These are phyloP conservation scores for Azorinus chamasolen DNA, from an alignment of 2,888 invertebrate species.

Conservation along the genomic window DNA sequence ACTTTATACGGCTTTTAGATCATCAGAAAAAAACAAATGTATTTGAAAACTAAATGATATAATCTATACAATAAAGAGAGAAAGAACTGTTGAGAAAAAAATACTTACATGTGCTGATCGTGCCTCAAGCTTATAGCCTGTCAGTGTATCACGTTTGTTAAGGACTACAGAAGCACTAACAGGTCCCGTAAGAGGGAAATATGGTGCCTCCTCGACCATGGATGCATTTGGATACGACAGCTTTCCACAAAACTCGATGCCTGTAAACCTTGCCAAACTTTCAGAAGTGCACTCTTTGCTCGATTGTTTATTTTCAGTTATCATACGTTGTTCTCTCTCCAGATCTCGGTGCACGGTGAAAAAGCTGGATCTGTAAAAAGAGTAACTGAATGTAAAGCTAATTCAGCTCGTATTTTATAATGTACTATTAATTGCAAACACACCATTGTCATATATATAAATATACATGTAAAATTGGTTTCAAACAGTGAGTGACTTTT, in stretches of 20 bases:
- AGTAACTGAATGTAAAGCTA: too few relatives aligned
- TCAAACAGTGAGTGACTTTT: too few relatives aligned
- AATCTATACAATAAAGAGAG: too few relatives aligned
- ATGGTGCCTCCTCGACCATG: slow-evolving; percentile 87
- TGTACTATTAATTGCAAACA: too few relatives aligned
- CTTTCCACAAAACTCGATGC: slow-evolving; percentile 94
- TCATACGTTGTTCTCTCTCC: slow-evolving; percentile 90
- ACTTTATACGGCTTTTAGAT: too few relatives aligned
- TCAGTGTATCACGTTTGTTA: slow-evolving; percentile 81
- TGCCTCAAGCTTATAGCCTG: slow-evolving; percentile 80
- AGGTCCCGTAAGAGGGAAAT: slow-evolving; percentile 83
- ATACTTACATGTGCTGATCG: slow-evolving; percentile 70
- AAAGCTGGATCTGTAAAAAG: slow-evolving; percentile 78
- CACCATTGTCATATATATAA: too few relatives aligned
- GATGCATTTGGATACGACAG: slow-evolving; percentile 90
- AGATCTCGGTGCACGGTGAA: slow-evolving; percentile 85
- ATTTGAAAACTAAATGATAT: too few relatives aligned
- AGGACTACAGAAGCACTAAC: slow-evolving; percentile 71
- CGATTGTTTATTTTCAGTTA: slow-evolving; percentile 89
- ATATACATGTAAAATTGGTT: too few relatives aligned
- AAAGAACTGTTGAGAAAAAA: not conserved
- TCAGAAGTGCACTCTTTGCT: slow-evolving; percentile 84
- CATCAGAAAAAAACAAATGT: too few relatives aligned
- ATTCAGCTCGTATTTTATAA: too few relatives aligned
- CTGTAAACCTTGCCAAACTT: slow-evolving; percentile 90